These are phyloP conservation scores for Dynastes hyllus DNA, from an alignment of 2,888 invertebrate genomes.

Conservation along the genomic window DNA sequence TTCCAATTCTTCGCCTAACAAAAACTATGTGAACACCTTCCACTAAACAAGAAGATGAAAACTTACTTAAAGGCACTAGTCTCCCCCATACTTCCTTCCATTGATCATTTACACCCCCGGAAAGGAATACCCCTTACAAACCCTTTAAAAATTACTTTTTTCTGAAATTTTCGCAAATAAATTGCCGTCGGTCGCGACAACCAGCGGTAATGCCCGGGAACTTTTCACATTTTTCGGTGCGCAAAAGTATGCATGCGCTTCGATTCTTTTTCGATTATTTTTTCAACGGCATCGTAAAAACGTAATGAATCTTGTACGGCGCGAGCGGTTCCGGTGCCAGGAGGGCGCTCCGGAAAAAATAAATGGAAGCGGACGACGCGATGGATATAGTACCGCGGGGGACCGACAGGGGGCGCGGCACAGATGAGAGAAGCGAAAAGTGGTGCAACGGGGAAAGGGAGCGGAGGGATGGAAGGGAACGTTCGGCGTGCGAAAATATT, in stretches of 20 bases:
- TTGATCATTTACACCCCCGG: too few species aligned
- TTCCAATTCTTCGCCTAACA: too few species aligned
- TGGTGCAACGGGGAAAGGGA: neutral
- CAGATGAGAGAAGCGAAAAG: neutral
- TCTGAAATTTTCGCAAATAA: conserved; percentile 21
- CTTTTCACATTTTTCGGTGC: conserved; percentile 26
- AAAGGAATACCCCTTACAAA: too few species aligned
- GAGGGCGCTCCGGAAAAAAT: neutral
- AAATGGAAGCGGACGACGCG: neutral
- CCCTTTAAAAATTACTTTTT: too few species aligned
- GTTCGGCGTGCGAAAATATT: conserved; percentile 41
- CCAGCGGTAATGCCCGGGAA: neutral
- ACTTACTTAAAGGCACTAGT: too few species aligned
- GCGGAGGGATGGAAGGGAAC: neutral
- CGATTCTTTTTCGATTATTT: conserved; percentile 40
- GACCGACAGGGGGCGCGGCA: neutral
- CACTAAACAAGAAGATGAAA: too few species aligned
- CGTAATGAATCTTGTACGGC: conserved; percentile 42
- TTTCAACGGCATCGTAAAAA: conserved; percentile 37
- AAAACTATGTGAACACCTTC: too few species aligned
- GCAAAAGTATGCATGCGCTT: conserved; percentile 29
- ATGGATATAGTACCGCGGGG: neutral
- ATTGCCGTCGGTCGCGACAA: neutral
- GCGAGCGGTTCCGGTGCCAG: conserved; percentile 3
- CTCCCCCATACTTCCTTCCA: too few species aligned